These are phyloP conservation scores for Piliocolobus tephrosceles DNA, from an alignment of 2,113 vertebrate species.

Conservation along the genomic window DNA sequence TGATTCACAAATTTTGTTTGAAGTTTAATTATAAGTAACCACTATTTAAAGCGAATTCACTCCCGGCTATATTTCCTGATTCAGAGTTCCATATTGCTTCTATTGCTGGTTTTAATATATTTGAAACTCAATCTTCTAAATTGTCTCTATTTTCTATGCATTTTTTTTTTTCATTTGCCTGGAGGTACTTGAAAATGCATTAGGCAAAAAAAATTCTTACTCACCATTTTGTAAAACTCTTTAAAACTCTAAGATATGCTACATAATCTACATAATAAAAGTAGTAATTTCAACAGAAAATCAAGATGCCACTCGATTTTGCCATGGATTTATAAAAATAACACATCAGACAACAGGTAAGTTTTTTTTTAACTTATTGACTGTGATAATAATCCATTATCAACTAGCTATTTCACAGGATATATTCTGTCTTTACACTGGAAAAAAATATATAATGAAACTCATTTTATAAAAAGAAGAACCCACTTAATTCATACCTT, in stretches of 20 bases:
- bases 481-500: slow-evolving; percentile 22
- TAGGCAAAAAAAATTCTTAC: neutral
- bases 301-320: slow-evolving; percentile 46
- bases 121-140: slow-evolving; percentile 10
- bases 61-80: slow-evolving; percentile 40
- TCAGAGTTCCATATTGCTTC: slow-evolving; percentile 23
- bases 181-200: slow-evolving; percentile 21
- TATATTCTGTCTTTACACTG: neutral
- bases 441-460: neutral
- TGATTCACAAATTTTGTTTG: slow-evolving; percentile 31
- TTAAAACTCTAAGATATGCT: slow-evolving; percentile 24
- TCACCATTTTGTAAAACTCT: slow-evolving; percentile 19
- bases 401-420: slow-evolving; percentile 29
- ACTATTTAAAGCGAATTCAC: slow-evolving; percentile 34
- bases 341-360: slow-evolving; percentile 69
- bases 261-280: slow-evolving; percentile 37
- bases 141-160: slow-evolving; percentile 41
- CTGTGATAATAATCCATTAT: slow-evolving; percentile 22
- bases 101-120: slow-evolving; percentile 5
- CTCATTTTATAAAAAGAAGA: slow-evolving; percentile 24
- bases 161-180: slow-evolving; percentile 45
- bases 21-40: slow-evolving; percentile 40
- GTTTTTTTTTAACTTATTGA: slow-evolving; percentile 37
- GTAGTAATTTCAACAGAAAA: slow-evolving; percentile 61
- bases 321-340: slow-evolving; percentile 50